Conservation (phyloP, 2,113 vertebrate species). For the Garra rufa region DNA sequence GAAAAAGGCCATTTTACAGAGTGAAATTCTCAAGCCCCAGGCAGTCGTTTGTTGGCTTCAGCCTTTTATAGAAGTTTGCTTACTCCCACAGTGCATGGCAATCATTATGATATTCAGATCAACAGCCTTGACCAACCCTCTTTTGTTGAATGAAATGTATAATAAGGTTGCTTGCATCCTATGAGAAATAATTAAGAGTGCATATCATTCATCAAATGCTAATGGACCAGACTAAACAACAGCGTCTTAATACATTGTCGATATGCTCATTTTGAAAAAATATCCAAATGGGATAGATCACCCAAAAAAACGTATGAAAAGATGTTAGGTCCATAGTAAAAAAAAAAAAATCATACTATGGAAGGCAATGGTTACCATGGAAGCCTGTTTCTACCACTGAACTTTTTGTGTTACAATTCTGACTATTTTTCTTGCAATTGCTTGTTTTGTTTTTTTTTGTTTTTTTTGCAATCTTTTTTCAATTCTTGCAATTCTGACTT, state of each 20-base stretch:
- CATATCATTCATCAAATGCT: background rate
- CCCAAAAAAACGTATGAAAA: no score
- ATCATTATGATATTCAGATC: background rate
- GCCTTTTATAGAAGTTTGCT: background rate
- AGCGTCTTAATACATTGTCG: background rate
- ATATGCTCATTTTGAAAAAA: background rate
- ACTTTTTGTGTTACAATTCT: no score
- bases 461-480: no score
- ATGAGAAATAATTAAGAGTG: slow-evolving; percentile 18
- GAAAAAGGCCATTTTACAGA: slow-evolving; percentile 15
- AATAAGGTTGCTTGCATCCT: background rate
- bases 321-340: no score
- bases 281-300: background rate
- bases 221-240: background rate
- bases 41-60: slow-evolving; percentile 1
- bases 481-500: no score
- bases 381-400: no score
- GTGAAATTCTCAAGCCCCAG: background rate
- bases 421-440: no score
- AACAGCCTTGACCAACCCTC: background rate
- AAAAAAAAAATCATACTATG: no score
- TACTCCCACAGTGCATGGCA: slow-evolving; percentile 1
- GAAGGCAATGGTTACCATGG: no score
- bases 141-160: background rate
- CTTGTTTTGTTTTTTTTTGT: no score